Percentiles rank a stretch among this genome's conserved stretches.
Evolutionary conservation across 2,888 invertebrate genomes (phyloP).

Genomic region (Xestia c-nigrum): DNA sequence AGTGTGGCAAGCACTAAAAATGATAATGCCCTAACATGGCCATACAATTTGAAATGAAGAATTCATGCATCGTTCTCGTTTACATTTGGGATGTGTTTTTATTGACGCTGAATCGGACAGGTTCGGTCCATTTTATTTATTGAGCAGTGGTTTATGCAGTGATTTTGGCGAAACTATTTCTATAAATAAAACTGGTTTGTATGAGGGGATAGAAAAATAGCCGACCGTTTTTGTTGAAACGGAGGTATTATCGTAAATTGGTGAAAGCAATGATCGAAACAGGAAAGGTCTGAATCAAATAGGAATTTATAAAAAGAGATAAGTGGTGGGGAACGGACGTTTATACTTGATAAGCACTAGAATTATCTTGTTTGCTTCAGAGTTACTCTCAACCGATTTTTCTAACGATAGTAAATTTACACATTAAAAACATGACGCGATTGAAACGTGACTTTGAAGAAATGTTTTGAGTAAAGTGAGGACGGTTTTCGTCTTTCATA

Average conservation of each 20-base stretch:
- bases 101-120: slow-evolving; percentile 85
- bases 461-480: background rate
- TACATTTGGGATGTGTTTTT: slow-evolving; percentile 88
- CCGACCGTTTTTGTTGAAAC: slow-evolving; percentile 40
- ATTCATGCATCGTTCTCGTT: slow-evolving; percentile 88
- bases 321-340: slow-evolving; percentile 27
- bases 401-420: background rate
- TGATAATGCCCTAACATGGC: slow-evolving; percentile 90
- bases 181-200: slow-evolving; percentile 59
- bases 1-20: slow-evolving; percentile 91
- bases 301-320: slow-evolving; percentile 42
- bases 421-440: background rate
- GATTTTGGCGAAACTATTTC: slow-evolving; percentile 72
- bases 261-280: slow-evolving; percentile 55
- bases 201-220: slow-evolving; percentile 58
- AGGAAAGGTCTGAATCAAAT: slow-evolving; percentile 45
- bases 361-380: slow-evolving; percentile 27
- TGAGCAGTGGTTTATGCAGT: slow-evolving; percentile 72
- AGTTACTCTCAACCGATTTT: background rate
- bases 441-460: background rate
- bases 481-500: background rate
- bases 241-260: slow-evolving; percentile 51
- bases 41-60: slow-evolving; percentile 90
- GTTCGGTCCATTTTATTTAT: slow-evolving; percentile 86
- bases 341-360: slow-evolving; percentile 22